Base-by-base conservation (phyloP, 2,113 vertebrate species). In the Ciconia stormi region DNA sequence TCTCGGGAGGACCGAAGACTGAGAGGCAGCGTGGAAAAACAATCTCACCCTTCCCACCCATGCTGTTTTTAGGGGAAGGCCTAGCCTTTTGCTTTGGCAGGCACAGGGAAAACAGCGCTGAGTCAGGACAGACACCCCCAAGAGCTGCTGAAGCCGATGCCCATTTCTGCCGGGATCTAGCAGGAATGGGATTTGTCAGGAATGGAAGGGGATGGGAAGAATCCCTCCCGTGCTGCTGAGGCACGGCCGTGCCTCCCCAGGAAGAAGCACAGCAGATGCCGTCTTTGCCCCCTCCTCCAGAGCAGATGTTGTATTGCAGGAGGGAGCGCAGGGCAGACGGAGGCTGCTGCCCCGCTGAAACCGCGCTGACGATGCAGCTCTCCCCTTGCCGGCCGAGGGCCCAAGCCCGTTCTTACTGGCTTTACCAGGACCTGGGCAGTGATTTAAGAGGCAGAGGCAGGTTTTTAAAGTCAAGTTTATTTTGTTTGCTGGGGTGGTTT, bases 161-260 rank as follows among this genome's bases (percentile, higher is more conserved):
- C 36, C 3, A 0, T 34, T 86, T 7, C 69, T 34, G 40, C 12
- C 1, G 2, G 53, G 44, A 55, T 27, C 0, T 2, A 50, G 40
- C 61, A 49, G 46, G 30, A 82, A 9, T 0, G 0, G 59, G 84
- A 40, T 71, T 76, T n/a, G 16, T 61, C 32, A 23, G 38, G 38
- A 34, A n/a, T 5, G 5, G 63, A 46, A 56, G 18, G 69, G 71
- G 34, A 26, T 3, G 10, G 10, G 12, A 2, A 4, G 34, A 69
- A 58, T 46, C 7, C 22, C 5, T 38, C 15, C 11, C 13, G 2
- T 17, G 67, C 18, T 65, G n/a, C 38, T n/a, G 44, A 58, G 49
- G 47, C 13, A 30, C 4, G 29, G 50, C n/a, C n/a, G 20, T 25
- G 25, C 21, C 27, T 44, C 55, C 52, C 47, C 66, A 49, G 30